Conservation (phyloP, 1,140 invertebrate genomes). For the Trachelipus rathkii region DNA sequence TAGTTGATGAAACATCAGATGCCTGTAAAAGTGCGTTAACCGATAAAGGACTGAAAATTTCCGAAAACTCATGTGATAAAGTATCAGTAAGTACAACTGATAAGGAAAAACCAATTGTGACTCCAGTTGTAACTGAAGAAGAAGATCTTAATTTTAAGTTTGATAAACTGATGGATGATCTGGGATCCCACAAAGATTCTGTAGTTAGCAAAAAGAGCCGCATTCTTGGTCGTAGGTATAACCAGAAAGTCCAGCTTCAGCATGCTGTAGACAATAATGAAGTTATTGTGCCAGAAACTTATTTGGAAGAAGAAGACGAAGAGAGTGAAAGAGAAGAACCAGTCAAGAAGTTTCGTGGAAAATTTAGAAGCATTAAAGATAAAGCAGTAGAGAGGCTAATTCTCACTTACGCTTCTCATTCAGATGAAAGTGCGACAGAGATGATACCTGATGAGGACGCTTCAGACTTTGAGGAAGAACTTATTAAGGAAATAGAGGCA, state of each 20-base stretch:
- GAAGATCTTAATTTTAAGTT: slow-evolving; percentile 35
- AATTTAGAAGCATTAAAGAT: slow-evolving; percentile 44
- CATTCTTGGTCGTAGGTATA: slow-evolving; percentile 36
- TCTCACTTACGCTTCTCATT: slow-evolving; percentile 43
- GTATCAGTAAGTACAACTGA: slow-evolving; percentile 20
- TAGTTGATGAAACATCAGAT: background rate
- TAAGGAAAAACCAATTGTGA: slow-evolving; percentile 22
- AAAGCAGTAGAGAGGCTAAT: slow-evolving; percentile 41
- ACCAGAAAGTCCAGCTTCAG: slow-evolving; percentile 41
- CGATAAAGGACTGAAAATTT: slow-evolving; percentile 20
- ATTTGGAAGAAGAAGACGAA: slow-evolving; percentile 34
- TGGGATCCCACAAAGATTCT: slow-evolving; percentile 34
- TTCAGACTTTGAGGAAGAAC: slow-evolving; percentile 42
- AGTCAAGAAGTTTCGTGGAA: slow-evolving; percentile 40
- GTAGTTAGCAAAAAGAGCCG: slow-evolving; percentile 40
- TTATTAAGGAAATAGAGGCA: slow-evolving; percentile 38
- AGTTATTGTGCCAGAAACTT: slow-evolving; percentile 28
- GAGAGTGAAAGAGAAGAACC: slow-evolving; percentile 42
- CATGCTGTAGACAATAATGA: slow-evolving; percentile 42
- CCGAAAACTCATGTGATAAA: slow-evolving; percentile 22
- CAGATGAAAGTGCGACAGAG: slow-evolving; percentile 42
- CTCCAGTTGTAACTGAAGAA: slow-evolving; percentile 17
- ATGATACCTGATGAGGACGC: slow-evolving; percentile 45
- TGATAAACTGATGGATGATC: slow-evolving; percentile 36
- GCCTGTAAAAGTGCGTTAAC: background rate